Evolutionary conservation across 1,140 invertebrate genomes (phyloP).

Genomic region (Eupristina koningsbergeri): DNA sequence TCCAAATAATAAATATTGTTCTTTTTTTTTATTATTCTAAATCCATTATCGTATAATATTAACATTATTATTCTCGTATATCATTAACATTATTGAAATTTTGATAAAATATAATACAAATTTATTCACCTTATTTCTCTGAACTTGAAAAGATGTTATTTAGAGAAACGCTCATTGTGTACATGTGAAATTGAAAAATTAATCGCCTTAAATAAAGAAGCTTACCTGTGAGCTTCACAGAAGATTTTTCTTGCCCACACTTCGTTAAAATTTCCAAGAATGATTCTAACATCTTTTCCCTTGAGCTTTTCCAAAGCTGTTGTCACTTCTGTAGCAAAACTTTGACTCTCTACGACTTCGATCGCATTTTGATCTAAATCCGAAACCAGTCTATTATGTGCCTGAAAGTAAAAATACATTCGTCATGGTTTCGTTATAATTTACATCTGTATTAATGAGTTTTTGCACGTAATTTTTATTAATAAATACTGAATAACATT

Average conservation of each 20-base stretch:
- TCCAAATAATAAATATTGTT: too few relatives aligned
- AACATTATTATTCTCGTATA: too few relatives aligned
- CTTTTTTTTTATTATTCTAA: too few relatives aligned
- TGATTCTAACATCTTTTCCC: slow-evolving; percentile 94
- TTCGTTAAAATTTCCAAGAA: slow-evolving; percentile 97
- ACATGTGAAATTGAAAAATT: slow-evolving; percentile 36
- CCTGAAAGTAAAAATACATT: slow-evolving; percentile 72
- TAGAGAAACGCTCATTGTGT: slow-evolving; percentile 3
- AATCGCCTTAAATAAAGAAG: slow-evolving; percentile 45
- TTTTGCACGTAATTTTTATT: too few relatives aligned
- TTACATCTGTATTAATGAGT: not conserved
- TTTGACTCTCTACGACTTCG: slow-evolving; percentile 91
- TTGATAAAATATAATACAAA: not conserved
- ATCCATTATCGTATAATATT: too few relatives aligned
- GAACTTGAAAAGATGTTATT: slow-evolving; percentile 1
- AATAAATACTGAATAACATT: too few relatives aligned
- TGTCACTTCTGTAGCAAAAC: slow-evolving; percentile 92
- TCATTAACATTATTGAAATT: not conserved
- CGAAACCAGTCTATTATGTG: slow-evolving; percentile 92
- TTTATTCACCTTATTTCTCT: not conserved
- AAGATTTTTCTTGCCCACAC: slow-evolving; percentile 94
- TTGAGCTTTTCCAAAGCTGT: slow-evolving; percentile 89
- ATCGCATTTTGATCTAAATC: slow-evolving; percentile 88
- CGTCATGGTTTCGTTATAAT: not conserved
- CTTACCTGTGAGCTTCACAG: slow-evolving; percentile 89